A percentile compares a stretch with the other conserved stretches of the same genome.
Evolutionary conservation across 1,140 invertebrate species (phyloP).

Genomic region (Daktulosphaira vitifoliae): DNA sequence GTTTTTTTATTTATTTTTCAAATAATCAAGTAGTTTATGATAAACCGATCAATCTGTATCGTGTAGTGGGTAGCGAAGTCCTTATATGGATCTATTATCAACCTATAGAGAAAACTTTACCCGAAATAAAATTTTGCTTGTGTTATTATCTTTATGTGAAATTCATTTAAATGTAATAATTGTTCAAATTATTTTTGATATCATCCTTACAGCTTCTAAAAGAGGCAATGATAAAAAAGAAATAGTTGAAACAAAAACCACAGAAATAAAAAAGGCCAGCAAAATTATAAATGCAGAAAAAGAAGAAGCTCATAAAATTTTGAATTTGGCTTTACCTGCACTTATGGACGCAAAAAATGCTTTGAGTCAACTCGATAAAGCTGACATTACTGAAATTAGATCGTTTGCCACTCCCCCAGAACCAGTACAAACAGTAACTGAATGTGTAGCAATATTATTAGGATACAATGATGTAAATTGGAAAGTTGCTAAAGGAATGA

Average conservation of each 20-base stretch:
- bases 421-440: conserved; percentile 66
- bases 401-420: conserved; percentile 84
- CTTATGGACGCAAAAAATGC: conserved; percentile 69
- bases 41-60: no score
- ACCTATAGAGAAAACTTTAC: no score
- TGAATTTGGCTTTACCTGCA: conserved; percentile 70
- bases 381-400: conserved; percentile 83
- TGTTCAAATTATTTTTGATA: no score
- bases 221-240: conserved; percentile 64
- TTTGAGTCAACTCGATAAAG: conserved; percentile 70
- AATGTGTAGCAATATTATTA: conserved; percentile 74
- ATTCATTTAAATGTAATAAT: no score
- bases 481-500: conserved; percentile 82
- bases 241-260: conserved; percentile 62
- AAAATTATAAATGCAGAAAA: conserved; percentile 63
- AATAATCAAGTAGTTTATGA: no score
- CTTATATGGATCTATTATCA: no score
- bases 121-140: no score
- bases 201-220: conserved; percentile 48
- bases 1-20: no score
- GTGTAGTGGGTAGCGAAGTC: no score
- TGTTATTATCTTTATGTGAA: no score
- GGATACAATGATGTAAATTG: conserved; percentile 75
- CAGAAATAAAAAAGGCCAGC: conserved; percentile 69
- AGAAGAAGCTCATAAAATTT: conserved; percentile 64